Evolutionary conservation across 2,113 vertebrate species (phyloP).

Genomic region (Brachionichthys hirsutus): DNA sequence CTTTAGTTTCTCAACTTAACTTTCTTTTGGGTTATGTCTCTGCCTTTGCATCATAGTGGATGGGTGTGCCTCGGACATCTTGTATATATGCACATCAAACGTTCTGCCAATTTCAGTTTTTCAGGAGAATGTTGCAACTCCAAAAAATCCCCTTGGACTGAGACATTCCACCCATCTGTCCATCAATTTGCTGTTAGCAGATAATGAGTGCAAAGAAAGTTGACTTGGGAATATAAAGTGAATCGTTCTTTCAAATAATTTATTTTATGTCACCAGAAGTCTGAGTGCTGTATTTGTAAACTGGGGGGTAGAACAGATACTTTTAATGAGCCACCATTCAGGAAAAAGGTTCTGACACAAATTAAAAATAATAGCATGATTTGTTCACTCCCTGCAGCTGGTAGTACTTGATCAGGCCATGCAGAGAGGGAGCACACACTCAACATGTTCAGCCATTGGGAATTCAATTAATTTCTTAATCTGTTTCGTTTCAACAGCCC

Average conservation of each 20-base stretch:
- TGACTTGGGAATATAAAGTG: no score
- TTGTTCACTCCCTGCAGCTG: slow-evolving; percentile 47
- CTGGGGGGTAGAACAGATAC: slow-evolving; percentile 19
- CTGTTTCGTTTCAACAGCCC: slow-evolving; percentile 63
- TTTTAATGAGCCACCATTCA: slow-evolving; percentile 40
- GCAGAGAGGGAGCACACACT: slow-evolving; percentile 48
- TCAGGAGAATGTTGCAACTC: no score
- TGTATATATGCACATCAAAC: no score
- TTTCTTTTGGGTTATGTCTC: no score
- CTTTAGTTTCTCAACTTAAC: no score
- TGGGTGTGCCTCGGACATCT: no score
- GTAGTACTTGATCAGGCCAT: slow-evolving; percentile 46
- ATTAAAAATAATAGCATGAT: slow-evolving; percentile 61
- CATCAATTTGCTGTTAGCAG: no score
- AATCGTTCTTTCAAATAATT: neutral
- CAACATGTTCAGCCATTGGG: slow-evolving; percentile 54
- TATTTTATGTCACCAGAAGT: neutral
- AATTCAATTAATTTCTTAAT: slow-evolving; percentile 69
- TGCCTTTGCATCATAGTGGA: no score
- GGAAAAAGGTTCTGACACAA: slow-evolving; percentile 53
- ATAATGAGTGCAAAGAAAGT: no score
- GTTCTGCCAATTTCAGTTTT: no score
- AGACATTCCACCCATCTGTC: no score
- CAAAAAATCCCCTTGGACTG: no score
- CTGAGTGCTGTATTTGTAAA: slow-evolving; percentile 29